These are phyloP conservation scores for Hypolimnas misippus DNA, from an alignment of 2,888 invertebrate species.

Conservation along the genomic window DNA sequence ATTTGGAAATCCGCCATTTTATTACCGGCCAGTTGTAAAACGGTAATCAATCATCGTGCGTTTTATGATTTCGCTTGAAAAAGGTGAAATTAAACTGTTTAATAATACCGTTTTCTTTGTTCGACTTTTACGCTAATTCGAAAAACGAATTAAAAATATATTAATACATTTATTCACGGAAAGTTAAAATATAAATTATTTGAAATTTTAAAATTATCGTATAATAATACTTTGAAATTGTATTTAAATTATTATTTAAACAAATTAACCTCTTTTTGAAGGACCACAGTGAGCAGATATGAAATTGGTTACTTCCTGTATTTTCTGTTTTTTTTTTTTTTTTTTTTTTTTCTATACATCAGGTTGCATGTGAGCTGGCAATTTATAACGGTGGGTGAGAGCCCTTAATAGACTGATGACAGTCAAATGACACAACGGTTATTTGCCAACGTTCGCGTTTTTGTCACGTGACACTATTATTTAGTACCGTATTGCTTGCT, in stretches of 20 bases:
- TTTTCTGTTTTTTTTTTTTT: too few species aligned
- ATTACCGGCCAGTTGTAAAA: slow-evolving; percentile 37
- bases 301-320: too few species aligned
- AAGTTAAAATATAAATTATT: not conserved
- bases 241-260: too few species aligned
- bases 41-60: slow-evolving; percentile 30
- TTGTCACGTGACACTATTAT: slow-evolving; percentile 32
- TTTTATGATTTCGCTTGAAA: slow-evolving; percentile 27
- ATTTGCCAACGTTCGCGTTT: slow-evolving; percentile 58
- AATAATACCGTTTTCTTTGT: slow-evolving; percentile 13
- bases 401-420: slow-evolving; percentile 82
- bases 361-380: slow-evolving; percentile 74
- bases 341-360: too few species aligned
- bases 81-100: slow-evolving; percentile 25
- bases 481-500: slow-evolving; percentile 10
- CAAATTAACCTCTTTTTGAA: too few species aligned
- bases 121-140: slow-evolving; percentile 8
- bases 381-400: slow-evolving; percentile 75
- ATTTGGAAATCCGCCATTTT: slow-evolving; percentile 45
- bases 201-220: too few species aligned
- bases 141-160: slow-evolving; percentile 13
- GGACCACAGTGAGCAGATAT: too few species aligned
- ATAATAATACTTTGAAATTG: too few species aligned
- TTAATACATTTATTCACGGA: slow-evolving; percentile 1
- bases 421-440: slow-evolving; percentile 80